Conservation (phyloP, 2,888 invertebrate genomes). For the Acleris literana region DNA sequence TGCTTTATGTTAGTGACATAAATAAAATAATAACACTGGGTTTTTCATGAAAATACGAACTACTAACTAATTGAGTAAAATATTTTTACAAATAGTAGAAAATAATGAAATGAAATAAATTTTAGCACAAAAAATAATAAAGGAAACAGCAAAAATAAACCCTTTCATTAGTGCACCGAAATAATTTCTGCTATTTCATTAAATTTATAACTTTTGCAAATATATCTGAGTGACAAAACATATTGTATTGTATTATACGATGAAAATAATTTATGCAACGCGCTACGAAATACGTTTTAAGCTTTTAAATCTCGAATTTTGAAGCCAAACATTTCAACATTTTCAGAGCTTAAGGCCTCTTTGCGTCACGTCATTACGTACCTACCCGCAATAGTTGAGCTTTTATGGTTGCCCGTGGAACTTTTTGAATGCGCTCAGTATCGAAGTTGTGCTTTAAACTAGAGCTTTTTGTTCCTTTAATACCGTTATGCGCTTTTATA, state of each 20-base stretch:
- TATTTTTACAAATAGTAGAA: too few species aligned
- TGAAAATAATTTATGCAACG: constrained; percentile 25
- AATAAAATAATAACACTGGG: too few species aligned
- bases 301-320: constrained; percentile 15
- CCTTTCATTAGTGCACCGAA: too few species aligned
- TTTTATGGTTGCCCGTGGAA: constrained; percentile 53
- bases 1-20: too few species aligned
- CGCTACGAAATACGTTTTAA: constrained; percentile 17
- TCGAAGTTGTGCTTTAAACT: constrained; percentile 49
- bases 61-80: too few species aligned
- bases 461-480: constrained; percentile 52
- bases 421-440: constrained; percentile 52
- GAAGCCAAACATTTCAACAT: constrained; percentile 39
- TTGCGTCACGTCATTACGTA: constrained; percentile 55
- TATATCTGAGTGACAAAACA: background rate
- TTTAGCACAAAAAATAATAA: too few species aligned
- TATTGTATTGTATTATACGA: constrained; percentile 1
- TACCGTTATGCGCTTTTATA: constrained; percentile 49
- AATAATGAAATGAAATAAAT: too few species aligned
- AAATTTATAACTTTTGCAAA: background rate
- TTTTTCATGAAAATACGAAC: too few species aligned
- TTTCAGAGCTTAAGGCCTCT: constrained; percentile 51
- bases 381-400: constrained; percentile 47
- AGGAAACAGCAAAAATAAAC: too few species aligned
- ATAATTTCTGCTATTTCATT: background rate